phyloP scores from a whole-genome alignment of 53 echinoderm and acorn worm genomes.

The Stichopus horrens region DNA sequence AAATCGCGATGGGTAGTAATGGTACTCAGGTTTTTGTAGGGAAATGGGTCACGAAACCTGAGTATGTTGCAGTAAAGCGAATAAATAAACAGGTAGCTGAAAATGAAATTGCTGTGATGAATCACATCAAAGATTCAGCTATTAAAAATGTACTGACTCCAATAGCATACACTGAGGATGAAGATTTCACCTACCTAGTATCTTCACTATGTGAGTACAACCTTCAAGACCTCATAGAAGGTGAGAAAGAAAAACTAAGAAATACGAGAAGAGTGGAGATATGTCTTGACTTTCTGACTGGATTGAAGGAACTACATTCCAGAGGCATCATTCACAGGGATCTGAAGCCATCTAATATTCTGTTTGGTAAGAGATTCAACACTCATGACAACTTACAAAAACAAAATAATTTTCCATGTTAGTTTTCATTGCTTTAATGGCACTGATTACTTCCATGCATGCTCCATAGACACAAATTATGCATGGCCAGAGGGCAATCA shows the following conservation, averaged over 20 bases:
- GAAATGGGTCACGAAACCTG: background rate
- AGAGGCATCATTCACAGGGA: conserved; percentile 21
- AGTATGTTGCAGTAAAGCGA: conserved; percentile 11
- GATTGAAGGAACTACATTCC: conserved; percentile 1
- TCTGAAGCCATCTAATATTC: conserved; percentile 21
- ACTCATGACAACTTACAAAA: no score
- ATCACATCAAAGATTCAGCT: background rate
- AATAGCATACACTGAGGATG: background rate
- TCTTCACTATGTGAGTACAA: conserved; percentile 14
- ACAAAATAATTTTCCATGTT: no score
- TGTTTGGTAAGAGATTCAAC: background rate
- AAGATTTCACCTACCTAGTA: conserved; percentile 16
- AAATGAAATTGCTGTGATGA: background rate
- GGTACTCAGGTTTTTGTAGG: conserved; percentile 14
- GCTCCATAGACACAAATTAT: no score
- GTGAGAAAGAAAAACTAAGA: background rate
- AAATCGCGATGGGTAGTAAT: conserved; percentile 21
- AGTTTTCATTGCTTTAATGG: no score
- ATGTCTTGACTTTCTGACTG: background rate
- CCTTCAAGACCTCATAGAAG: conserved; percentile 4
- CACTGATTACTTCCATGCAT: no score
- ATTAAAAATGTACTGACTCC: conserved; percentile 12
- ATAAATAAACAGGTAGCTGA: conserved; percentile 16
- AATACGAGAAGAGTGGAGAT: conserved; percentile 11
- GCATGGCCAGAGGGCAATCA: no score